phyloP scores from a whole-genome alignment of 2,797 vertebrate genomes.

The Pseudopleuronectes americanus region DNA sequence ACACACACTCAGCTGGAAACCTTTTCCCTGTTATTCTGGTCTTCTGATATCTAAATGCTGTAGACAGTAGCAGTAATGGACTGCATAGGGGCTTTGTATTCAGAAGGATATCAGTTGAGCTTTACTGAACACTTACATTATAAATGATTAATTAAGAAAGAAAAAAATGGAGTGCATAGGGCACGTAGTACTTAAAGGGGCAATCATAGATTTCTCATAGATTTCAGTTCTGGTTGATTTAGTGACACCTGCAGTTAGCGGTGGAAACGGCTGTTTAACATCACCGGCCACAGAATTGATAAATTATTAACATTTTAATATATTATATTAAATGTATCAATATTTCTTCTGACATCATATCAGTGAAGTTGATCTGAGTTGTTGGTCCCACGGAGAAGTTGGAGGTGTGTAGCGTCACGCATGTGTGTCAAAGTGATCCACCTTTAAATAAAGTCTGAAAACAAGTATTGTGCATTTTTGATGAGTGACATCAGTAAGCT shows the following conservation, averaged over 20 bases:
- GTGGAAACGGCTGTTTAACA: neutral
- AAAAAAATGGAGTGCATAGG: constrained; percentile 58
- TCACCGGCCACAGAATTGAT: too few species aligned
- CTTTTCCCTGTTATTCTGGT: constrained; percentile 77
- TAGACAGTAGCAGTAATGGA: constrained; percentile 68
- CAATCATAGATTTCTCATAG: neutral
- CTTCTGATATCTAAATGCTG: constrained; percentile 61
- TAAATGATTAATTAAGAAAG: constrained; percentile 57
- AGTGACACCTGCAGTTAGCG: neutral
- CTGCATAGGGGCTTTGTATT: constrained; percentile 59
- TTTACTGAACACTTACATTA: constrained; percentile 53
- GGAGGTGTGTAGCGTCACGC: too few species aligned
- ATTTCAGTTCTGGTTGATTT: neutral
- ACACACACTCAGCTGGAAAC: constrained; percentile 45
- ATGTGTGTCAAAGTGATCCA: too few species aligned
- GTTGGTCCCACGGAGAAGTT: too few species aligned
- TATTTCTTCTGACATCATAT: too few species aligned
- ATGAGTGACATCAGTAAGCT: too few species aligned
- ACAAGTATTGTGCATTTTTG: too few species aligned
- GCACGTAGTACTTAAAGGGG: neutral
- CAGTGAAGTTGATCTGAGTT: too few species aligned
- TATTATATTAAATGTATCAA: too few species aligned
- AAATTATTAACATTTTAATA: too few species aligned
- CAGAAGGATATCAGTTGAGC: constrained; percentile 59
- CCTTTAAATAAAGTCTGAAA: too few species aligned